Conservation (phyloP, 2,113 vertebrate genomes). For the Hymenochirus boettgeri region DNA sequence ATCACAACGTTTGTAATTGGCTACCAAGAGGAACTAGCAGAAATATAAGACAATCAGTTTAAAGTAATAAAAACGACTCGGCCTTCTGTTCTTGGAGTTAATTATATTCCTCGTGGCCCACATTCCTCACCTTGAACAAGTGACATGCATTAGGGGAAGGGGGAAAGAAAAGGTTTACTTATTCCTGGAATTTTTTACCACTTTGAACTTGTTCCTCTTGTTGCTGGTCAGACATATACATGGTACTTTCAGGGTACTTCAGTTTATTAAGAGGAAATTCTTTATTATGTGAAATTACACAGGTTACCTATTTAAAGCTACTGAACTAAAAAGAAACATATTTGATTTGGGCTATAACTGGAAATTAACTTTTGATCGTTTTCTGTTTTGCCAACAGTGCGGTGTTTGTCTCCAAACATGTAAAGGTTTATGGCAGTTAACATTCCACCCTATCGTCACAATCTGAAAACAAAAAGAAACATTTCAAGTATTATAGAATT, state of each 20-base stretch:
- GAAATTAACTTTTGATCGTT: not conserved
- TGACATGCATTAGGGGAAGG: not conserved
- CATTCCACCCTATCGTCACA: not conserved
- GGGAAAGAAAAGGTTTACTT: constrained; percentile 16
- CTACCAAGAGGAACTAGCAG: not conserved
- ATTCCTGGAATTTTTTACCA: constrained; percentile 7
- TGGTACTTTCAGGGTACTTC: no score
- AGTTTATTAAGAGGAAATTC: not conserved
- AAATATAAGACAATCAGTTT: no score
- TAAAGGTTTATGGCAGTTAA: constrained; percentile 4
- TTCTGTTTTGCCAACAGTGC: constrained; percentile 22
- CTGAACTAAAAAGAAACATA: constrained; percentile 8
- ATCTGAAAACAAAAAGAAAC: constrained; percentile 15
- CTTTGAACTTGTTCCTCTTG: not conserved
- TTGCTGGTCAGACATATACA: constrained; percentile 6
- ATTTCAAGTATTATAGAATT: no score
- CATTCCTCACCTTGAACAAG: constrained; percentile 21
- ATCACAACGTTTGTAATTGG: constrained; percentile 22
- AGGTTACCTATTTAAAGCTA: constrained; percentile 5
- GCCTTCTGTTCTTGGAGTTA: constrained; percentile 1
- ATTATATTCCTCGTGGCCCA: constrained; percentile 10
- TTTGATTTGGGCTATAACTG: constrained; percentile 1
- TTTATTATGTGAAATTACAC: not conserved
- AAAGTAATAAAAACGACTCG: not conserved
- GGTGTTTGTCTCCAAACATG: constrained; percentile 9